phyloP scores from a whole-genome alignment of 2,888 invertebrate genomes.

The Eupithecia insigniata region DNA sequence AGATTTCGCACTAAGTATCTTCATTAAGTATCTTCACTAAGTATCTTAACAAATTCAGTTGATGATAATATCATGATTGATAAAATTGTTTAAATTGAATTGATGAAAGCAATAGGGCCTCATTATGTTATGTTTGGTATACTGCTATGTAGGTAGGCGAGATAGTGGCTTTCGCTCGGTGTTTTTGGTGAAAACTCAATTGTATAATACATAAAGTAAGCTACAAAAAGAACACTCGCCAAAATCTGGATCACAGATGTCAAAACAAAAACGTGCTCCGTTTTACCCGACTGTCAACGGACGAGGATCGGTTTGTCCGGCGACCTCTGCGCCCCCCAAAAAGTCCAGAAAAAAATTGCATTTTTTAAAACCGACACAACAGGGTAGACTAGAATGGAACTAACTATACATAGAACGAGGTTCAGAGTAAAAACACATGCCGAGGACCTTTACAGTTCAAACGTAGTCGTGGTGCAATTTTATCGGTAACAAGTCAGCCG shows the following conservation, averaged over 20 bases:
- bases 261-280: neutral
- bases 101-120: neutral
- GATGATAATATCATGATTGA: no score
- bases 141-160: neutral
- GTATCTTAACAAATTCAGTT: neutral
- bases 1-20: neutral
- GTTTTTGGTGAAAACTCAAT: neutral
- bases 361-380: neutral
- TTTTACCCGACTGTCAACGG: no score
- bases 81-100: no score
- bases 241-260: neutral
- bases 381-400: neutral
- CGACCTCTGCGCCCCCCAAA: no score
- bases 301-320: neutral
- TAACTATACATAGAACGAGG: neutral
- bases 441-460: conserved; percentile 1
- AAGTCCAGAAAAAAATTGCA: no score
- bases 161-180: neutral
- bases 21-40: no score
- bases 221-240: neutral
- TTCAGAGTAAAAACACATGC: no score
- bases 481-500: conserved; percentile 59
- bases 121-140: neutral
- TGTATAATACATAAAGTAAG: neutral
- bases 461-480: conserved; percentile 22